Base-by-base conservation (phyloP, 1,140 invertebrate species). In the Xylocopa sonorina region DNA sequence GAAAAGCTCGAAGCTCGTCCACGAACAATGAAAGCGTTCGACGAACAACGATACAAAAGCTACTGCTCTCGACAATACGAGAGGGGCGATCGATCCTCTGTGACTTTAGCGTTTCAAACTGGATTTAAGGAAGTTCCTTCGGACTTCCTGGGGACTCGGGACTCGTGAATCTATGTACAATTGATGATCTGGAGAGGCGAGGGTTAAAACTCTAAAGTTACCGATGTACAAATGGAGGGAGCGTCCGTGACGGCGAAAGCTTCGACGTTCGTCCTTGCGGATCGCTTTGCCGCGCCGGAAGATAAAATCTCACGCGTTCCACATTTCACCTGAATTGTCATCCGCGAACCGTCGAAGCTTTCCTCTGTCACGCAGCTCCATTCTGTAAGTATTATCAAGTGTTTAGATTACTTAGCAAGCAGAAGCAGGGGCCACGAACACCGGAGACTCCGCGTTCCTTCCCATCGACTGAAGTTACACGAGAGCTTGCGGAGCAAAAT, bases 1-100 rank as follows among this genome's bases (percentile, higher is more conserved):
- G 64, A 68, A 48, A 84, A 84, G 82, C 82, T 66, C 50, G 66
- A 80, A 84, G 80, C 81, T 83, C 76, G 71, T 81, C 64, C 43
- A 63, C 50, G 63, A 71, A 48, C 53, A 83, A 83, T 50, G 53
- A 82, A 81, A 82, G 74, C 62, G 69, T 75, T 55, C 75, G 64
- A 77, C 29, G 53, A 77, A 77, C 55, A 77, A 50, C 55, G 32
- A 29, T 58, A 77, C 43, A 58, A 27, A 77, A 77, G 66, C 75
- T 69, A 27, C 58, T 27, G 27, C 29, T 69, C 18, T 68, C 32
- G 24, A 43, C 63, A 46, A 43, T 24, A 38, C 34, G 18, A 1
- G 27, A 24, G 16, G 18, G 6, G 9, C 60, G 6, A 32, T 64
- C 27, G 34, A n/a, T 51, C n/a, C 63, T 43, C 27, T 5, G n/a